Evolutionary conservation across 1,140 invertebrate genomes (phyloP).

Genomic region (Ceratina australensis): DNA sequence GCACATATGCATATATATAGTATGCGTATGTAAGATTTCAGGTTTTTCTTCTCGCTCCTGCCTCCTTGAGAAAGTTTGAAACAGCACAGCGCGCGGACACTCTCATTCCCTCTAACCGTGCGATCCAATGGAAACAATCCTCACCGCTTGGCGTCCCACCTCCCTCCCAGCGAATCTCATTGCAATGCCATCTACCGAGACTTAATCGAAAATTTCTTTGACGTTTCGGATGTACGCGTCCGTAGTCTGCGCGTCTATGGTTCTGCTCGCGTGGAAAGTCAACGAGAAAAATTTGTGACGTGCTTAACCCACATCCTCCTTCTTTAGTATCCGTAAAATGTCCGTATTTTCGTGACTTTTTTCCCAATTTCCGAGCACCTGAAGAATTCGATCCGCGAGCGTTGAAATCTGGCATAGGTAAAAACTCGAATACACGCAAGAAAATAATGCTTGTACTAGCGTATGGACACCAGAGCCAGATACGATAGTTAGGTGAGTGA

Average conservation of each 20-base stretch:
- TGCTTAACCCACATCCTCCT: conserved; percentile 53
- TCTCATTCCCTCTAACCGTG: too few relatives aligned
- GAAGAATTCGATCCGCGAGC: neutral
- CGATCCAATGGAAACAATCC: too few relatives aligned
- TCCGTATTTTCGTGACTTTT: conserved; percentile 37
- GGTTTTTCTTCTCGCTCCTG: too few relatives aligned
- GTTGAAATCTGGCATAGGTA: neutral
- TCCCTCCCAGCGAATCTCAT: too few relatives aligned
- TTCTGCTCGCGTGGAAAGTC: conserved; percentile 63
- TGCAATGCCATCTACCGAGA: conserved; percentile 37
- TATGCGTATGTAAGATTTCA: too few relatives aligned
- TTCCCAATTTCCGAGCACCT: neutral
- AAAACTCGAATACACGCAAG: conserved; percentile 15
- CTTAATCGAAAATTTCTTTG: conserved; percentile 28
- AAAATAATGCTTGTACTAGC: conserved; percentile 63
- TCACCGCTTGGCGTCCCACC: too few relatives aligned
- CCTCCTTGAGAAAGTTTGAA: too few relatives aligned
- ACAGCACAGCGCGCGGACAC: too few relatives aligned
- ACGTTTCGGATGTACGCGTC: conserved; percentile 46
- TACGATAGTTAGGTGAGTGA: conserved; percentile 64
- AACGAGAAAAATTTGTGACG: conserved; percentile 60
- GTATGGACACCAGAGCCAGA: conserved; percentile 57
- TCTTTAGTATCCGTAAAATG: conserved; percentile 45
- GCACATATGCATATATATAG: too few relatives aligned
- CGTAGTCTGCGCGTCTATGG: conserved; percentile 45